Percentiles rank a stretch among this genome's conserved stretches.
phyloP scores from a whole-genome alignment of 2,113 vertebrate species.

The Phaetusa simplex region DNA sequence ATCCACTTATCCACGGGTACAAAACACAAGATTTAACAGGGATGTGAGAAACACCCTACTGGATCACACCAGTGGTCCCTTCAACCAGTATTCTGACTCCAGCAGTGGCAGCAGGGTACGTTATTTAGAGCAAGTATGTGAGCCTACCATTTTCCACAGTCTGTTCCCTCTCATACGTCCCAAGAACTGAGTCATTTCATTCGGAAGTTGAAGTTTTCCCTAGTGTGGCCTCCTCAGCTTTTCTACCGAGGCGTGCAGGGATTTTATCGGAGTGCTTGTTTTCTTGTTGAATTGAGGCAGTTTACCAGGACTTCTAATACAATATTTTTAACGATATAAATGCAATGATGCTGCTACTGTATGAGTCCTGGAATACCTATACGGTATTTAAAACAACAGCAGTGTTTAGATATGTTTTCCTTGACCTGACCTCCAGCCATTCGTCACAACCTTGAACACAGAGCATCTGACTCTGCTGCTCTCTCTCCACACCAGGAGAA shows the following conservation, averaged over 20 bases:
- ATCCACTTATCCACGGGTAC: neutral
- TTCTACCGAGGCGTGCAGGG: neutral
- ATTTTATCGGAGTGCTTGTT: neutral
- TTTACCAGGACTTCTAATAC: neutral
- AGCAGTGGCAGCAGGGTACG: neutral
- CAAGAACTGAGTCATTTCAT: neutral
- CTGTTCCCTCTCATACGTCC: neutral
- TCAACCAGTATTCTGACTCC: neutral
- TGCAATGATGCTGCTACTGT: neutral
- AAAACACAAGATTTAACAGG: neutral
- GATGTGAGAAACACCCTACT: neutral
- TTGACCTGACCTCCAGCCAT: neutral
- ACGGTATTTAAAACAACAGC: neutral
- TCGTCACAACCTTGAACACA: neutral
- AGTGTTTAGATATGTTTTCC: neutral
- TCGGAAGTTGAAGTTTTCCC: neutral
- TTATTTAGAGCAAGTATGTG: neutral
- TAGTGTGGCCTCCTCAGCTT: neutral
- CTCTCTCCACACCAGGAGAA: neutral
- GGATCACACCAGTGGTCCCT: neutral
- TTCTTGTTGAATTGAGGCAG: neutral
- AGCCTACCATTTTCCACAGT: neutral
- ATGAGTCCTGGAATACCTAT: neutral
- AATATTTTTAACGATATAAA: neutral
- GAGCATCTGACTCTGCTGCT: conserved; percentile 25